Base-by-base conservation (phyloP, 2,888 invertebrate species). In the Asteroscopus sphinx region DNA sequence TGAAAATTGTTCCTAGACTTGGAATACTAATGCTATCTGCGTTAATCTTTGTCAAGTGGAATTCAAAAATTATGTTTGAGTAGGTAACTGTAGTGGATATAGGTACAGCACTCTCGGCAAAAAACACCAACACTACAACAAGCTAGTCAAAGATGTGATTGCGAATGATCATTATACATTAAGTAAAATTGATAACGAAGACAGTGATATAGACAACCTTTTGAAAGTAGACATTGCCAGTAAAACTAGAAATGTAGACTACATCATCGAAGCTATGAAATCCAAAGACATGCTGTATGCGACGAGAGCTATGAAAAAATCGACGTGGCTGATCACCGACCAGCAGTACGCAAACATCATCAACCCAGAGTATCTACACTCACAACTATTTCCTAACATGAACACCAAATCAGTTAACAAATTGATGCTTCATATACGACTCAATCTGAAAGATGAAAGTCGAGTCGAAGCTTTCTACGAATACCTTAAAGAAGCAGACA, bases 401-500 rank as follows among this genome's bases (percentile, higher is more conserved):
- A 85, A 79, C 32, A 64, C 78, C 7, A 86, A 85, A 76, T 88
- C 87, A 7, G 76, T 80, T 35, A 83, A 82, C 26, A 92, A 91
- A 73, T 66, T 92, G 1, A 62, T 88, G 51, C 76, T 89, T 9
- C 73, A 79, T 13, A 83, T 92, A 37, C 80, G 90, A 75, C 78
- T 90, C 1, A 72, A 86, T 47, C 71, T 92, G 11, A 86, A 81
- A 68, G 86, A 89, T 12, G 83, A 84, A 73, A 57, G 53, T 33
- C 81, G 92, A n/a, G 85, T 83, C 15, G 88, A 91, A 74, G 67
- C 56, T 0, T 93, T 92, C 64, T 92, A 84, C 63, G 73, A 82
- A n/a, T 85, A 83, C 40, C 73, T 82, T 9, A 81, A 82, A 66
- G 69, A 81, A 52, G 5, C 65, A 1, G 51, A 79, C 5, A 57